Conservation (phyloP, 2,797 vertebrate genomes). For the Leptatherina wallacei region DNA sequence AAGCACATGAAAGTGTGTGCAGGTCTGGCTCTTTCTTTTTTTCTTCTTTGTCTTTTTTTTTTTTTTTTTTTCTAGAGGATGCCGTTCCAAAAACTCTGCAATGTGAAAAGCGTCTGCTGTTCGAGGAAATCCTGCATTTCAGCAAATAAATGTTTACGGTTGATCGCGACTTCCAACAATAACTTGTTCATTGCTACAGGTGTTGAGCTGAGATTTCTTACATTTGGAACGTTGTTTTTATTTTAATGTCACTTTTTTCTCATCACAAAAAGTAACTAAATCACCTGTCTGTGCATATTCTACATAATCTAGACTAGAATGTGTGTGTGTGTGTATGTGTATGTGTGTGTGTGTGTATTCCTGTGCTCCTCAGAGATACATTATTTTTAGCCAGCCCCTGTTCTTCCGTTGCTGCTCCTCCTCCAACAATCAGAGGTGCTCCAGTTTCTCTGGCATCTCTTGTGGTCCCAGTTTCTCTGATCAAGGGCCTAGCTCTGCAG, state of each 20-base stretch:
- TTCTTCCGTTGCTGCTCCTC: slow-evolving; percentile 76
- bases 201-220: not conserved
- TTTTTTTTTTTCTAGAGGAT: not conserved
- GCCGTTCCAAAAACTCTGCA: slow-evolving; percentile 17
- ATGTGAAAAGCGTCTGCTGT: slow-evolving; percentile 12
- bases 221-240: slow-evolving; percentile 9
- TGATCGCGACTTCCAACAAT: not conserved
- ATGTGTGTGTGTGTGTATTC: slow-evolving; percentile 78
- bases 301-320: slow-evolving; percentile 26
- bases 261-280: slow-evolving; percentile 1
- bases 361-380: slow-evolving; percentile 84
- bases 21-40: slow-evolving; percentile 14
- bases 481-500: slow-evolving; percentile 66
- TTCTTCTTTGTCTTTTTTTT: not conserved
- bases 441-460: slow-evolving; percentile 84
- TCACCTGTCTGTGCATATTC: slow-evolving; percentile 16
- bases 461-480: slow-evolving; percentile 76
- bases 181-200: slow-evolving; percentile 8
- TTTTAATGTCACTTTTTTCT: not conserved
- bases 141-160: slow-evolving; percentile 21
- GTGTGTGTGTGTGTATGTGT: slow-evolving; percentile 29
- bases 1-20: slow-evolving; percentile 43
- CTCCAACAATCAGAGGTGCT: slow-evolving; percentile 82
- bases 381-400: slow-evolving; percentile 86
- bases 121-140: slow-evolving; percentile 27